Evolutionary conservation across 2,113 vertebrate species (phyloP).

Genomic region (Tragulus kanchil): DNA sequence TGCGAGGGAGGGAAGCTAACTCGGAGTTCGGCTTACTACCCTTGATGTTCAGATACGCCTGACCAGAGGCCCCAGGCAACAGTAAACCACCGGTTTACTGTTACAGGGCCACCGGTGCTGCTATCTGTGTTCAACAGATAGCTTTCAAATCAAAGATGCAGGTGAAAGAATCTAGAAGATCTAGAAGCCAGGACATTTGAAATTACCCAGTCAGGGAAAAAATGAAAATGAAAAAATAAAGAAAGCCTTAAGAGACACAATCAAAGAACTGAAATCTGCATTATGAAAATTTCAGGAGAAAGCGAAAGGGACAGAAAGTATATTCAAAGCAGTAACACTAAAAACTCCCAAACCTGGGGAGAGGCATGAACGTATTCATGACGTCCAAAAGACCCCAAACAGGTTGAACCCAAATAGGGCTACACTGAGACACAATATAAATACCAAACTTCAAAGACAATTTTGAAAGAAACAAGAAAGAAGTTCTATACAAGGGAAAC

Average conservation of each 20-base stretch:
- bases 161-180: neutral
- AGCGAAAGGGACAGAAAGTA: neutral
- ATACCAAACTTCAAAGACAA: neutral
- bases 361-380: neutral
- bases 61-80: no score
- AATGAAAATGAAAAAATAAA: neutral
- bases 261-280: neutral
- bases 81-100: no score
- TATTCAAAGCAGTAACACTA: neutral
- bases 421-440: neutral
- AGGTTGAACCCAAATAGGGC: neutral
- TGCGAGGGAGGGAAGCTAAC: neutral
- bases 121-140: no score
- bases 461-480: neutral
- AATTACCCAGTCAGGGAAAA: neutral
- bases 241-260: neutral
- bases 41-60: neutral
- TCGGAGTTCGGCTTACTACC: neutral
- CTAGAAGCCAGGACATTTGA: neutral
- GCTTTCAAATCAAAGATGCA: neutral
- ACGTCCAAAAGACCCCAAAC: neutral
- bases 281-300: neutral
- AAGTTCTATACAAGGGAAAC: neutral
- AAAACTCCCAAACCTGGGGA: neutral
- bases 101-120: no score